Evolutionary conservation across 2,888 invertebrate genomes (phyloP), one percentile per base, ranked within the genome.

Genomic region (Brassicogethes aeneus): DNA sequence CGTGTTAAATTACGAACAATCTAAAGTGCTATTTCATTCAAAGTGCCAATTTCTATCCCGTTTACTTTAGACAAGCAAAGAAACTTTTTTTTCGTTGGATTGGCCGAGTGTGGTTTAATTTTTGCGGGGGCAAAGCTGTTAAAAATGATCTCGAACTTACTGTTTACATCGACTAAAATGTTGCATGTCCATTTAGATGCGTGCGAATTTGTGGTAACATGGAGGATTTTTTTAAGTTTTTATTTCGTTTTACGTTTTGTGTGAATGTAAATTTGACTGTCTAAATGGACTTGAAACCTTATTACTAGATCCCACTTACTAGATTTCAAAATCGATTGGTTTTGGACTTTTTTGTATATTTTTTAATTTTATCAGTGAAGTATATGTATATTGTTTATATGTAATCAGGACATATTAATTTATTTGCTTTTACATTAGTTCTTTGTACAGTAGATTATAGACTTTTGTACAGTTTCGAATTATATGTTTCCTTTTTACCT

Each of bases 401-500:
- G 53, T 57, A 59, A 57, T 37, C 54, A 53, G 57, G 56, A 60
- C 60, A 59, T 66, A 64, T 66, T 68, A 66, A 67, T 67, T 67
- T 64, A 63, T 66, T 65, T 62, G 5, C 5, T 7, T 58, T 61
- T 51, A 62, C 59, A 62, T 62, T 62, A 60, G 62, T 62, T 45
- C 56, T 66, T 63, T 69, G 69, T 68, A 69, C 67, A 69, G 67
- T 66, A 65, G 62, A 53, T 15, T 50, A 60, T 60, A 64, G 61
- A 59, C 61, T 66, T 68, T 68, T 69, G 68, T 69, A 69, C 68
- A 69, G 64, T 61, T 60, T 57, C 50, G 52, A 58, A 55, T 39
- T 55, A 51, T 57, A 53, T 57, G 58, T 63, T 62, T 56, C 58
- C 56, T 61, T 62, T 64, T 53, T 45, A 51, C 53, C 46, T 54